Base-by-base conservation (phyloP, 64 coral and sea anemone species). In the Orbicella faveolata region DNA sequence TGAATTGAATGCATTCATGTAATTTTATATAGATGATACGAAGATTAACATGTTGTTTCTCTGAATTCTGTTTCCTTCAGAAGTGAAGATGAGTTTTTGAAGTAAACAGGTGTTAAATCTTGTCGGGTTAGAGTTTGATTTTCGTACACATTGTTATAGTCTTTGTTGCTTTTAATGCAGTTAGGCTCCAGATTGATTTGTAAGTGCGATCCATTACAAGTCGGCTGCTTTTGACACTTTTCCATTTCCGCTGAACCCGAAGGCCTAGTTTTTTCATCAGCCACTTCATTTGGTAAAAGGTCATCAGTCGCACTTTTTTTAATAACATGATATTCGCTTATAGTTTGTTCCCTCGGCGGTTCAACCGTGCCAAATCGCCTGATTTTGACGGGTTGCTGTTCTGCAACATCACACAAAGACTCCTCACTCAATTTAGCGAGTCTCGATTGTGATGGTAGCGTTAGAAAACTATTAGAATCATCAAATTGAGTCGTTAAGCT, bases 401-500 rank as follows among this genome's bases (percentile, higher is more conserved):
- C 67, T 25, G 6, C 20, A 13, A 19, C 61, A 20, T 83, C 61
- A 36, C 11, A 23, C 10, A 67, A 41, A 10, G 80, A 67, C 63
- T 83, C 80, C 41, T 83, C 80, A 5, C 61, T 66, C 12, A 66
- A 9, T 35, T 83, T 83, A 20, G 61, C 12, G 2, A 83, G 80
- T 51, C 63, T 83, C 8, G 80, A 67, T 44, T 83, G 80, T 66
- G 62, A 83, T 5, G 61, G 61, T 25, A 66, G 21, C 63, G 3
- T 57, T 5, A 41, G 37, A 36, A 44, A 83, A 36, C 6, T 44
- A 23, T 44, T 9, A 5, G 25, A 36, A 17, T 34, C 55, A 10
- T 63, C 79, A 66, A 37, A 66, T 6, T 18, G 17, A 41, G 2
- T 36, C 67, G 61, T 26, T 11, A 26, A 21, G 8, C 11, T 68